Percentiles rank a stretch among this genome's conserved stretches.
Conservation (phyloP, 2,888 invertebrate species). For the Pegoplata infirma region DNA sequence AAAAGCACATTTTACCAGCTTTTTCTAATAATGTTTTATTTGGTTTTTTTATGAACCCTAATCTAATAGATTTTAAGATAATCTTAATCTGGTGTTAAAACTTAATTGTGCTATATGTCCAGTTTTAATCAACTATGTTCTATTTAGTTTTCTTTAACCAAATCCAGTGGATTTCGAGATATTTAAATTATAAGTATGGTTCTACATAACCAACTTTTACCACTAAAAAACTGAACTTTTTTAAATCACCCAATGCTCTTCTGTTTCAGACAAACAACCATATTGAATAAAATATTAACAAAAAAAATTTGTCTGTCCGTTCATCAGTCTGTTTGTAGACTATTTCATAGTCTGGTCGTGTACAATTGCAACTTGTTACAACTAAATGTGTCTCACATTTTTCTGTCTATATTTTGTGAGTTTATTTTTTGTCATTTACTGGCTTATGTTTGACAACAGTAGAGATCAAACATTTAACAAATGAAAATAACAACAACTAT, state of each 20-base stretch:
- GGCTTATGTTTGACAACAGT: background rate
- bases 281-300: conserved; percentile 37
- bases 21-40: too few species aligned
- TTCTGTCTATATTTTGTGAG: conserved; percentile 31
- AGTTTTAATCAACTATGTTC: too few species aligned
- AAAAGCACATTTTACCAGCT: too few species aligned
- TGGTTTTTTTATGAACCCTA: too few species aligned
- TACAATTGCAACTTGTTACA: conserved; percentile 44
- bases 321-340: background rate
- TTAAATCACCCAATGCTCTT: background rate
- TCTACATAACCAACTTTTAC: too few species aligned
- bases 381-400: conserved; percentile 45
- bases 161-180: too few species aligned
- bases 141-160: too few species aligned
- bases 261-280: conserved; percentile 15
- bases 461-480: background rate
- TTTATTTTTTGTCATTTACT: background rate
- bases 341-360: conserved; percentile 15
- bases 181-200: too few species aligned
- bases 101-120: too few species aligned
- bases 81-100: too few species aligned
- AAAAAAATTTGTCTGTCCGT: conserved; percentile 1
- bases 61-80: too few species aligned
- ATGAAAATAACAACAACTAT: background rate
- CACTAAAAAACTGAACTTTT: too few species aligned